Evolutionary conservation across 2,797 vertebrate species (phyloP), one percentile per base, ranked within the genome.

Genomic region (Sebastes miniatus): DNA sequence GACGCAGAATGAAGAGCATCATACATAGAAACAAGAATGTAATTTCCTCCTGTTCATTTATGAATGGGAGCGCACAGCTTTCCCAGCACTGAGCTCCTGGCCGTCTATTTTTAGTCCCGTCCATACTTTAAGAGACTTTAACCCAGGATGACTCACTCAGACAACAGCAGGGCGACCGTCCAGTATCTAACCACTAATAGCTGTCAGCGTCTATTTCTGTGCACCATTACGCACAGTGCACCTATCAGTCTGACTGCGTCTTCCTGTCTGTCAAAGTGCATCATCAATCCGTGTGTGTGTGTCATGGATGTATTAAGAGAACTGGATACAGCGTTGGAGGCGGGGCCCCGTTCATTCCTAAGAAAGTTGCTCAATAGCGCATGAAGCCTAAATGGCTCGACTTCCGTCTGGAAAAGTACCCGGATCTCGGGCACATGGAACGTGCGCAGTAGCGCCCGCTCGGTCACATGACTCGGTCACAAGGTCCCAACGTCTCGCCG

Each of bases 111-210:
- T 87, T 89, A 91, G 76, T 47, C 52, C 2, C 0, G 67, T 71
- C 75, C 70, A 31, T 71, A 78, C 77, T 89, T 77, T 65, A 59
- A 87, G 47, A 91, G 25, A 82, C 80, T 84, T 84, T 84, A 87
- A 83, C 81, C 73, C 66, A 10, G 62, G 47, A 87, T 93, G 92
- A 93, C 84, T 93, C 87, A 87, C 18, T 24, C 78, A 72, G 73
- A 86, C 88, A 86, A 87, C 80, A 88, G 79, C 69, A 66, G 5
- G 67, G 57, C 70, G 12, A 32, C 29, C 52, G 58, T 62, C 52
- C 58, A 66, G 75, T 31, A 47, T 32, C 77, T 25, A 71, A 82
- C 63, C 72, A 66, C 61, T 43, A 72, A 84, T 24, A 31, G 76
- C 2, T 4, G 36, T 66, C 73, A 66, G 39, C 1, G 22, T 69